Percentiles rank a stretch among this genome's conserved stretches.
Evolutionary conservation across 2,888 invertebrate genomes (phyloP).

Genomic region (Syrphus vitripennis): DNA sequence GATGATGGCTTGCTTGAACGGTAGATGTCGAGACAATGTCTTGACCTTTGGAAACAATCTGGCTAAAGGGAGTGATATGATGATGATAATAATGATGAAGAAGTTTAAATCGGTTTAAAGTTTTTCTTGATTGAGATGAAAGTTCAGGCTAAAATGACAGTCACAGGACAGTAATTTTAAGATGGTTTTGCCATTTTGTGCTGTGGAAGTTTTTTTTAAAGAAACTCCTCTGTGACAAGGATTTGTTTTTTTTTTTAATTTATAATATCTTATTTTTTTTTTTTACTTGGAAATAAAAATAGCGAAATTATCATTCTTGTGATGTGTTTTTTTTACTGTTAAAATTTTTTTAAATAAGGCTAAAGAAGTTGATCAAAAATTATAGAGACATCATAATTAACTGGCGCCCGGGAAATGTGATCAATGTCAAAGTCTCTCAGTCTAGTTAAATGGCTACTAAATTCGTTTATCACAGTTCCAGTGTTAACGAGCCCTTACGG

Average conservation of each 20-base stretch:
- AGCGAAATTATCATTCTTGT: not conserved
- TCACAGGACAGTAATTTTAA: slow-evolving; percentile 18
- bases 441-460: too few species aligned
- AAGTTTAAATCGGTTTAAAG: slow-evolving; percentile 24
- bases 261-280: not conserved
- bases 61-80: slow-evolving; percentile 9
- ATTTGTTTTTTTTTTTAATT: not conserved
- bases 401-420: not conserved
- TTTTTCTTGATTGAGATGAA: slow-evolving; percentile 29
- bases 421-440: too few species aligned
- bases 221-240: not conserved
- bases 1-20: slow-evolving; percentile 49
- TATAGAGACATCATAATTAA: not conserved
- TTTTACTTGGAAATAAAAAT: not conserved
- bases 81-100: not conserved
- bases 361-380: not conserved
- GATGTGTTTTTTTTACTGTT: not conserved
- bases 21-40: slow-evolving; percentile 56
- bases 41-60: slow-evolving; percentile 50
- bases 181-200: not conserved
- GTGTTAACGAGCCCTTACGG: too few species aligned
- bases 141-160: slow-evolving; percentile 20
- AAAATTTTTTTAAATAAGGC: too few species aligned
- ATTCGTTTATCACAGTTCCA: too few species aligned
- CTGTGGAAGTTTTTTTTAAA: not conserved